Evolutionary conservation across 1,140 invertebrate species (phyloP), one percentile per base, ranked within the genome.

Genomic region (Acyrthosiphon pisum): DNA sequence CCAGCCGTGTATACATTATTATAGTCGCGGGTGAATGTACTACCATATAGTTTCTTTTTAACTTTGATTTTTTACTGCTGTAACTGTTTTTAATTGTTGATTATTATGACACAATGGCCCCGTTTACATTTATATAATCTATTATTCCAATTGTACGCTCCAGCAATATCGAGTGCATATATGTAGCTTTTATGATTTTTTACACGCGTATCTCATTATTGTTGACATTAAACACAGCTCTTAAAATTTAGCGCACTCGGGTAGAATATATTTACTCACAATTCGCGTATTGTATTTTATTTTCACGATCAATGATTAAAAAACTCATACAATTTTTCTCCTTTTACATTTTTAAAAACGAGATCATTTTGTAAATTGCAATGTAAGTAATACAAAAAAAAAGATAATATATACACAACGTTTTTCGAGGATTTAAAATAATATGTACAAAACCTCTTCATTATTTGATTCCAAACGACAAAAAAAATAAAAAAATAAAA

Each of bases 361-460:
- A 87, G 44, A 44, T 87, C 84, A 87, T 87, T 84, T 76, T 76
- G 30, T 76, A 76, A 76, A 76, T 76, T 76, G 60, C 60, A 76
- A 76, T 76, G 60, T 76, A 76, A 76, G 60, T 76, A 76, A 76
- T 26, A 26, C 18, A 76, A 76, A 76, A 76, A 76, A 68, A 68
- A 18, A 18, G 0, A 68, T 4, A n/a, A 68, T n/a, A 76, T 35
- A 76, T 76, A 76, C 20, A n/a, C 60, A 76, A 76, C 30, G 60
- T n/a, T 76, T 76, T 76, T n/a, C 30, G 60, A 76, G 60, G 60
- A 76, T 76, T 76, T 76, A 76, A 76, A 76, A 83, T 83, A 83
- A 83, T 44, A 30, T 84, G 23, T 44, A 84, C 37, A 84, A 26
- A 84, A 84, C 37, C 37, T 41, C 22, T 41, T 44, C 83, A 84